These are phyloP conservation scores for Trichoplusia ni DNA, from an alignment of 1,140 invertebrate species.

Conservation along the genomic window DNA sequence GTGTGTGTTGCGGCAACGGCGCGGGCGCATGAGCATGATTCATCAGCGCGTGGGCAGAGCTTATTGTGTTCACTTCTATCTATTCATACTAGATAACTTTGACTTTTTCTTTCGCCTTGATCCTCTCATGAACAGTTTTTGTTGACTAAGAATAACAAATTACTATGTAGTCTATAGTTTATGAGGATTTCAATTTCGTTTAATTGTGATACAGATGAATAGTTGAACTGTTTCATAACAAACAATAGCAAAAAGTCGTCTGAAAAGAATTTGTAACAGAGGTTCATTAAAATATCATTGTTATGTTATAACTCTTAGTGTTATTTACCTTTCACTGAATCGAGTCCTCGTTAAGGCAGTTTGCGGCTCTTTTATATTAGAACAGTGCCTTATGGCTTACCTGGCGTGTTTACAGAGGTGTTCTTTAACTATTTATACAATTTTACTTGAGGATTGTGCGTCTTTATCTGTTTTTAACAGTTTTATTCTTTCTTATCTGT, in stretches of 20 bases:
- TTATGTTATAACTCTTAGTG: slow-evolving; percentile 44
- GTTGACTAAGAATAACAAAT: slow-evolving; percentile 29
- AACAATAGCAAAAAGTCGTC: slow-evolving; percentile 43
- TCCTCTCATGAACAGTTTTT: slow-evolving; percentile 42
- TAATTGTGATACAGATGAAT: slow-evolving; percentile 19
- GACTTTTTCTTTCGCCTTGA: slow-evolving; percentile 59
- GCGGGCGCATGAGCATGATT: slow-evolving; percentile 61
- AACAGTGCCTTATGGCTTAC: slow-evolving; percentile 47
- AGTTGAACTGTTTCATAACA: slow-evolving; percentile 34
- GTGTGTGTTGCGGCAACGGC: slow-evolving; percentile 53
- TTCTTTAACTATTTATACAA: slow-evolving; percentile 44
- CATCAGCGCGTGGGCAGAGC: slow-evolving; percentile 73
- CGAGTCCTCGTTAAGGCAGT: slow-evolving; percentile 20
- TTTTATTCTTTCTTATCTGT: slow-evolving; percentile 51
- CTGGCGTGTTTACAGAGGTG: slow-evolving; percentile 55
- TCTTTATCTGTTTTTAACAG: slow-evolving; percentile 43
- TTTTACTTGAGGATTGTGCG: slow-evolving; percentile 39
- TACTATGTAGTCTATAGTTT: slow-evolving; percentile 14
- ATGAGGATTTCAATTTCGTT: slow-evolving; percentile 23
- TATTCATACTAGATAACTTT: slow-evolving; percentile 67
- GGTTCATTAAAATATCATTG: slow-evolving; percentile 61
- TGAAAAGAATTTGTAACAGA: slow-evolving; percentile 45
- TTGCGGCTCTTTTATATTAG: slow-evolving; percentile 37
- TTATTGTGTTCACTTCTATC: slow-evolving; percentile 70
- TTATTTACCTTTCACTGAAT: slow-evolving; percentile 55